Conservation (phyloP, 2,113 vertebrate genomes). For the Cariama cristata region DNA sequence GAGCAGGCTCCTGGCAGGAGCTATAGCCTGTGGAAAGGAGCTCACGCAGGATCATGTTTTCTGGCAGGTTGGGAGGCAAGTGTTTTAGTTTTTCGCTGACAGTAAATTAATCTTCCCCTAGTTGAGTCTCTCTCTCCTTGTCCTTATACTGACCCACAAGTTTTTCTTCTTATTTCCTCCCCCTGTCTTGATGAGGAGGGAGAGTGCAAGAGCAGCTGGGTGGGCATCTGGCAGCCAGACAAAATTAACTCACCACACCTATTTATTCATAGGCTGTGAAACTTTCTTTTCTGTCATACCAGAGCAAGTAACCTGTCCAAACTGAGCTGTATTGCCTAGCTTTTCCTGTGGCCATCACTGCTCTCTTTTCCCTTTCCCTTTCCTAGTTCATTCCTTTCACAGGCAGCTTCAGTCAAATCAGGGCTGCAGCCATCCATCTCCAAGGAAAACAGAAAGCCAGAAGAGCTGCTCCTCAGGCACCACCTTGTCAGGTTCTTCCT, state of each 20-base stretch:
- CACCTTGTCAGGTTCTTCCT: neutral
- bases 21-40: neutral
- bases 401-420: neutral
- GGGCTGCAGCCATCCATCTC: neutral
- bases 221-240: neutral
- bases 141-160: neutral
- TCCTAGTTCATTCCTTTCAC: neutral
- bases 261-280: neutral
- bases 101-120: neutral
- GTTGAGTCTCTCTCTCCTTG: neutral
- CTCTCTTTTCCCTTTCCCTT: neutral
- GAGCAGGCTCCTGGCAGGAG: neutral
- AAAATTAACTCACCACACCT: neutral
- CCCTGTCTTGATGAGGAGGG: neutral
- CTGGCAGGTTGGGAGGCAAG: neutral
- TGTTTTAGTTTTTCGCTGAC: neutral
- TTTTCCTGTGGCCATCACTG: neutral
- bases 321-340: neutral
- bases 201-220: neutral
- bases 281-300: neutral
- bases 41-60: accelerated
- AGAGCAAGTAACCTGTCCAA: neutral
- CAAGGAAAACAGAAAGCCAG: neutral
- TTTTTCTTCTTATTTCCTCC: neutral
- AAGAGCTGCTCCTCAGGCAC: neutral